phyloP scores from a whole-genome alignment of 2,797 vertebrate genomes.

The Xenopus petersii region DNA sequence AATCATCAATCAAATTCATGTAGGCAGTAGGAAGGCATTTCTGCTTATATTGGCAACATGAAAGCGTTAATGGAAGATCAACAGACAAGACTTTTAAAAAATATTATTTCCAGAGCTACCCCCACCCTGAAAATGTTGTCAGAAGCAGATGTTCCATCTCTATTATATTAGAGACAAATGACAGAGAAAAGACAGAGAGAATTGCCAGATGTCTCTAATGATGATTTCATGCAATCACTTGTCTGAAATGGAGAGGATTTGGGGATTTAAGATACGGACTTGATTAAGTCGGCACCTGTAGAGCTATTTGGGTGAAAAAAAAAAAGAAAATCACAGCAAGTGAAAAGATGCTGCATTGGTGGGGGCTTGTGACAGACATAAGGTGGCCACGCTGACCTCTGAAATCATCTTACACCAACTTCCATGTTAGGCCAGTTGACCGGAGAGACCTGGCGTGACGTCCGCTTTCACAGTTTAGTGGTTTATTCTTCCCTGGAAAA shows the following conservation, averaged over 20 bases:
- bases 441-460: conserved; percentile 28
- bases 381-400: conserved; percentile 21
- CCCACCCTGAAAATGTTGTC: background rate
- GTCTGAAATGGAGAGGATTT: background rate
- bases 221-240: background rate
- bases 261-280: background rate
- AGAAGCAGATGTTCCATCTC: background rate
- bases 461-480: conserved; percentile 16
- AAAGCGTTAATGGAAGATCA: too few species aligned
- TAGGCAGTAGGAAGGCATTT: too few species aligned
- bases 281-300: background rate
- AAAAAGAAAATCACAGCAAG: background rate
- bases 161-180: background rate
- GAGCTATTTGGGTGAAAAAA: background rate
- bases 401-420: conserved; percentile 41
- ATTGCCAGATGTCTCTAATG: background rate
- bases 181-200: background rate
- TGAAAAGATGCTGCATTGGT: background rate
- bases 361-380: conserved; percentile 1
- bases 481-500: conserved; percentile 9
- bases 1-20: too few species aligned
- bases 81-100: too few species aligned
- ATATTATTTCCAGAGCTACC: background rate
- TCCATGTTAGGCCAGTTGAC: conserved; percentile 45
- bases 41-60: too few species aligned